Conservation (phyloP, 2,113 vertebrate genomes). For the Phaethon lepturus region DNA sequence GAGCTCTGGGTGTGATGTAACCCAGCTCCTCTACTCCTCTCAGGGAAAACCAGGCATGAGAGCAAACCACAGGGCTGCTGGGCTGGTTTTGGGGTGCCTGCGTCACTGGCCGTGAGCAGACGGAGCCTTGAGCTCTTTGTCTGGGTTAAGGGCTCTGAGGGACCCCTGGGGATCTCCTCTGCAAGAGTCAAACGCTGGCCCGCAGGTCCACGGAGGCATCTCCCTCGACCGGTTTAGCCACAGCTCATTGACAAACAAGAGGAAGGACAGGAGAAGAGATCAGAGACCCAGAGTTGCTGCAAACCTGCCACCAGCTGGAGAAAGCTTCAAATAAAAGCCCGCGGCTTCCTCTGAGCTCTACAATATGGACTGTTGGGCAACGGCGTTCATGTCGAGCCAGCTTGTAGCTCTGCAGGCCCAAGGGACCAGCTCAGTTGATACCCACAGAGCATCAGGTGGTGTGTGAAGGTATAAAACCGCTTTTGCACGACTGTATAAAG, state of each 20-base stretch:
- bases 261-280: background rate
- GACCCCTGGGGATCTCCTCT: background rate
- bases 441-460: background rate
- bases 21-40: background rate
- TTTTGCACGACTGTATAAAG: background rate
- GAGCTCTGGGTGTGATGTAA: accelerated
- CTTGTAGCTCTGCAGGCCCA: background rate
- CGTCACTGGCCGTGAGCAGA: background rate
- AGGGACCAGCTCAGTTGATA: background rate
- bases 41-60: background rate
- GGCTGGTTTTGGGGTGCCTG: background rate
- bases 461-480: background rate
- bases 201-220: background rate
- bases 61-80: slow-evolving; percentile 1
- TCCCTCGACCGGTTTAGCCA: background rate
- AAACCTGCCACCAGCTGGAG: slow-evolving; percentile 37
- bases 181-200: background rate
- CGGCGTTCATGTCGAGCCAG: background rate
- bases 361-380: background rate
- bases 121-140: background rate
- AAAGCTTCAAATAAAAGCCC: background rate
- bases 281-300: background rate
- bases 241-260: background rate
- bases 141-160: background rate
- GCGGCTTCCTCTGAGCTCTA: background rate